Evolutionary conservation across 1,140 invertebrate genomes (phyloP).

Genomic region (Drosophila kurseongensis): DNA sequence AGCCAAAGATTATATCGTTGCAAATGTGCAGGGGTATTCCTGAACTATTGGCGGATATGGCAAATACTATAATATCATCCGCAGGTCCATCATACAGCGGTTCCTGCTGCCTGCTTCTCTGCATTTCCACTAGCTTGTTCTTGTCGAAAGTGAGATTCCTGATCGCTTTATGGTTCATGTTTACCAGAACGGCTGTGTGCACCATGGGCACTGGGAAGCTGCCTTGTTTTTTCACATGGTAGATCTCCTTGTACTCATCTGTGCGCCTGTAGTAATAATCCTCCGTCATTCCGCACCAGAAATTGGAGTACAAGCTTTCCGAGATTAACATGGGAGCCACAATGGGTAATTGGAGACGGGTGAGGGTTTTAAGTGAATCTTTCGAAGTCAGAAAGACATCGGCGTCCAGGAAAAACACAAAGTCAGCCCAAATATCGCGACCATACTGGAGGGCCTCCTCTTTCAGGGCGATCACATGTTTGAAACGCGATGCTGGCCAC

Average conservation of each 20-base stretch:
- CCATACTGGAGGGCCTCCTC: constrained; percentile 92
- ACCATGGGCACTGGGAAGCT: constrained; percentile 96
- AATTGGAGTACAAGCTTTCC: constrained; percentile 96
- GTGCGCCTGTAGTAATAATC: constrained; percentile 96
- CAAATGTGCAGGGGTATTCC: constrained; percentile 91
- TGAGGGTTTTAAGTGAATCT: constrained; percentile 89
- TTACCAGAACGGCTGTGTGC: constrained; percentile 94
- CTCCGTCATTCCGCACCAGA: constrained; percentile 96
- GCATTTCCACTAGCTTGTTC: constrained; percentile 85
- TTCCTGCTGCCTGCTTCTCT: constrained; percentile 34
- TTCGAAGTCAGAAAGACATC: constrained; percentile 94
- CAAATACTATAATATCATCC: constrained; percentile 98
- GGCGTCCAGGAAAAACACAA: constrained; percentile 93
- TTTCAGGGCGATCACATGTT: constrained; percentile 92
- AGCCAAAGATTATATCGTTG: constrained; percentile 94
- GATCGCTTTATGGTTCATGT: constrained; percentile 88
- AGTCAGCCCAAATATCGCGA: constrained; percentile 93
- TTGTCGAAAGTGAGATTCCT: constrained; percentile 91
- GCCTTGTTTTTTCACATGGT: constrained; percentile 90
- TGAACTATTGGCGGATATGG: constrained; percentile 91
- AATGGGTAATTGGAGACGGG: constrained; percentile 88
- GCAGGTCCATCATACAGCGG: constrained; percentile 89
- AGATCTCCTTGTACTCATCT: constrained; percentile 93
- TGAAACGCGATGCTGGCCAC: constrained; percentile 92
- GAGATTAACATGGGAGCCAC: constrained; percentile 94